phyloP scores from a whole-genome alignment of 2,113 vertebrate species.

The Trichomycterus rosablanca region DNA sequence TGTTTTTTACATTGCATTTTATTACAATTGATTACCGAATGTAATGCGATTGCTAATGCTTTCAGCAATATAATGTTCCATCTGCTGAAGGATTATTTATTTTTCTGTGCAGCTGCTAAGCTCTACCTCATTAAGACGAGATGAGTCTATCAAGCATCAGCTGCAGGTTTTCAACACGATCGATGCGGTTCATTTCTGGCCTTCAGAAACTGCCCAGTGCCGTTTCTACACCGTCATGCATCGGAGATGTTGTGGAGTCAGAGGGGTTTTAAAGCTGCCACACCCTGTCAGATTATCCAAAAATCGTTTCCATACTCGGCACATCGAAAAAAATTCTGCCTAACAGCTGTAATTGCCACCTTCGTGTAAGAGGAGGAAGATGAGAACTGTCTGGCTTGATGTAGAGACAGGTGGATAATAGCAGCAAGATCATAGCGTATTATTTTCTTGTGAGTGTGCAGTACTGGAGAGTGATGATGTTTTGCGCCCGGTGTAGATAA shows the following conservation, averaged over 20 bases:
- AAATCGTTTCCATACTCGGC: neutral
- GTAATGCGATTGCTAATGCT: no score
- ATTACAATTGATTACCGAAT: no score
- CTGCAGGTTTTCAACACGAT: conserved; percentile 28
- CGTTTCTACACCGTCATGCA: neutral
- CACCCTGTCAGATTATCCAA: conserved; percentile 11
- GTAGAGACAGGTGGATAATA: conserved; percentile 33
- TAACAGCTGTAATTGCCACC: conserved; percentile 21
- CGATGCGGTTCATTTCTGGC: conserved; percentile 34
- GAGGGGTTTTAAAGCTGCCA: neutral
- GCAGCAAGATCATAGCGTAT: conserved; percentile 26
- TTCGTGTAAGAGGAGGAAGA: conserved; percentile 11
- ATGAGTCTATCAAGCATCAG: conserved; percentile 23
- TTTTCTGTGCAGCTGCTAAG: conserved; percentile 7
- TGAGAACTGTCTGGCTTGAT: conserved; percentile 26
- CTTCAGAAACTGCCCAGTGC: conserved; percentile 17
- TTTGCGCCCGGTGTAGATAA: conserved; percentile 29
- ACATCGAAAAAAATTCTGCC: neutral
- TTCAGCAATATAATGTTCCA: conserved; percentile 40
- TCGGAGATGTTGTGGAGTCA: conserved; percentile 6
- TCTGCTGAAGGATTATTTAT: conserved; percentile 31
- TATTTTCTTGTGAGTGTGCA: conserved; percentile 27
- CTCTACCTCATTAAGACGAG: conserved; percentile 34
- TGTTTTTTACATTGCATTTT: no score
- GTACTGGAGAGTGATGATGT: conserved; percentile 28